These are phyloP conservation scores for Altica lythri DNA, from an alignment of 2,888 invertebrate species.

Conservation along the genomic window DNA sequence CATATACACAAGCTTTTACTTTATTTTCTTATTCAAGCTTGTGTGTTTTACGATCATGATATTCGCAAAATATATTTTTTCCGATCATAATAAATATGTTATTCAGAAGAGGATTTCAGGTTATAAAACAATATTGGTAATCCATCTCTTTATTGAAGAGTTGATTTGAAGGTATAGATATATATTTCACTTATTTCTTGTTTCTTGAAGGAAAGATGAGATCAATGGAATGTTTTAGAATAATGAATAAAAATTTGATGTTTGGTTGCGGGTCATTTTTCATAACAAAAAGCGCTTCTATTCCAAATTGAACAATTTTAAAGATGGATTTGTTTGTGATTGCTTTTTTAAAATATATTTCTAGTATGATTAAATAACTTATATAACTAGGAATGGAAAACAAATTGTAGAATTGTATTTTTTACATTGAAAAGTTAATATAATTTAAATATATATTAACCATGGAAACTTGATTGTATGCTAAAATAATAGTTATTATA, in stretches of 20 bases:
- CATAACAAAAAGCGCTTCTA: not conserved
- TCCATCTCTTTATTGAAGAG: slow-evolving; percentile 3
- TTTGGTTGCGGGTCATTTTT: not conserved
- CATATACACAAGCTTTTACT: slow-evolving; percentile 20
- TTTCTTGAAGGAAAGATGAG: not conserved
- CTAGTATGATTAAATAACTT: too few relatives aligned
- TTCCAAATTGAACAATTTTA: too few relatives aligned
- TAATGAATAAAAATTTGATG: slow-evolving; percentile 1
- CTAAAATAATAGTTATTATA: too few relatives aligned
- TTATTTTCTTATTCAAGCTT: slow-evolving; percentile 12
- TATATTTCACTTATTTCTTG: not conserved
- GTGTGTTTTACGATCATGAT: slow-evolving; percentile 19
- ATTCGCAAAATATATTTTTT: slow-evolving; percentile 12
- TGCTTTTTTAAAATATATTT: too few relatives aligned
- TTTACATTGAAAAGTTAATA: too few relatives aligned
- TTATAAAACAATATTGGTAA: slow-evolving; percentile 9
- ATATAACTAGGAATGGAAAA: too few relatives aligned
- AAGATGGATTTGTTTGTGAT: too few relatives aligned
- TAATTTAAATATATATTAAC: too few relatives aligned
- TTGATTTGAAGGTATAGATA: not conserved
- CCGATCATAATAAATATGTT: slow-evolving; percentile 11
- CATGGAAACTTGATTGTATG: too few relatives aligned
- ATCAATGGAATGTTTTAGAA: not conserved
- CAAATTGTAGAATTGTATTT: too few relatives aligned
- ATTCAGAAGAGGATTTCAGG: slow-evolving; percentile 4